A percentile compares a stretch with the other conserved stretches of the same genome.
phyloP scores from a whole-genome alignment of 2,113 vertebrate genomes.

The Eulacestoma nigropectus region DNA sequence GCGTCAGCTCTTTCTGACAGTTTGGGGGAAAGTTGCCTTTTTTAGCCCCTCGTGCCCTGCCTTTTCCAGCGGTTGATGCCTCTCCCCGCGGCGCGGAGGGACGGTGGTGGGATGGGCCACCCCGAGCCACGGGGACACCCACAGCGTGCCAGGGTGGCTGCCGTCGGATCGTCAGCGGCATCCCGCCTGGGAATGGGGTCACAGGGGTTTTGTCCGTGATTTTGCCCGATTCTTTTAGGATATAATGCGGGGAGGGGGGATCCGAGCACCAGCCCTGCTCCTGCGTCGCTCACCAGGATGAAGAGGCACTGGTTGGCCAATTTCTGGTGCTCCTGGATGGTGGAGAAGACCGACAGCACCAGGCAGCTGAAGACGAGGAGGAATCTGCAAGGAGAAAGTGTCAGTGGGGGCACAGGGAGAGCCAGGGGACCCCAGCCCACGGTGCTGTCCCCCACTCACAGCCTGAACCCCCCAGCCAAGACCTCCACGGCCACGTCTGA shows the following conservation, averaged over 20 bases:
- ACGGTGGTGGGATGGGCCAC: accelerated
- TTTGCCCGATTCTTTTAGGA: accelerated
- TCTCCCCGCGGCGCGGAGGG: accelerated
- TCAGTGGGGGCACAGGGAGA: accelerated
- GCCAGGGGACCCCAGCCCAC: neutral
- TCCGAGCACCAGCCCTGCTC: accelerated
- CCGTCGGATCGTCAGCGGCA: accelerated
- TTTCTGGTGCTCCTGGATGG: slow-evolving; percentile 91
- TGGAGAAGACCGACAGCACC: slow-evolving; percentile 97
- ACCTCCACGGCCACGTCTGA: accelerated
- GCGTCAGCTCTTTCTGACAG: slow-evolving; percentile 64
- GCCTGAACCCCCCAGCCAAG: neutral
- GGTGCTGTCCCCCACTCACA: accelerated
- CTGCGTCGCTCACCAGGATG: slow-evolving; percentile 83
- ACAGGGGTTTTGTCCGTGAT: accelerated
- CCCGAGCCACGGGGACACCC: accelerated
- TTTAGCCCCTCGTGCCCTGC: slow-evolving; percentile 4
- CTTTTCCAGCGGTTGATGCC: neutral
- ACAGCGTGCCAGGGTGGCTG: accelerated
- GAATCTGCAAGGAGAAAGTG: slow-evolving; percentile 78
- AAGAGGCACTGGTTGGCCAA: slow-evolving; percentile 92
- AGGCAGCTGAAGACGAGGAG: slow-evolving; percentile 96
- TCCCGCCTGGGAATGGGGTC: neutral
- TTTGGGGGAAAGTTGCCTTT: slow-evolving; percentile 54
- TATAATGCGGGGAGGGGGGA: accelerated